Evolutionary conservation across 2,888 invertebrate species (phyloP).

Genomic region (Ptychoptera contaminata): DNA sequence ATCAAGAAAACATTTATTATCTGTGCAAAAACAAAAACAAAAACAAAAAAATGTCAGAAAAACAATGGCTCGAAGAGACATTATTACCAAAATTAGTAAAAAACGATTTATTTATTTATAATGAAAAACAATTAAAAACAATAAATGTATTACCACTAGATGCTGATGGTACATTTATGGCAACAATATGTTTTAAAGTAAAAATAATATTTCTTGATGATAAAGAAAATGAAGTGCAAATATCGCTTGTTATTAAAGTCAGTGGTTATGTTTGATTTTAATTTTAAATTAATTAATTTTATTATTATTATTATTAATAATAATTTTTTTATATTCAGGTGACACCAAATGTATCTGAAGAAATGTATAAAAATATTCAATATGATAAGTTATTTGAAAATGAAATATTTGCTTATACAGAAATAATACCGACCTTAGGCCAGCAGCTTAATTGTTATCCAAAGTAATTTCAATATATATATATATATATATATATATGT

Average conservation of each 20-base stretch:
- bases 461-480: slow-evolving; percentile 10
- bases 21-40: no score
- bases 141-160: not conserved
- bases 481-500: no score
- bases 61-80: not conserved
- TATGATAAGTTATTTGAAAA: slow-evolving; percentile 22
- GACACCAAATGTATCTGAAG: slow-evolving; percentile 20
- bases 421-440: slow-evolving; percentile 19
- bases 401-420: slow-evolving; percentile 22
- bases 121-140: not conserved
- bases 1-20: no score
- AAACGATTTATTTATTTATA: no score
- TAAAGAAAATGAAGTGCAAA: slow-evolving; percentile 2
- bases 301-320: not conserved
- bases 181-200: slow-evolving; percentile 21
- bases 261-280: not conserved
- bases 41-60: not conserved
- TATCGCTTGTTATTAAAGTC: slow-evolving; percentile 22
- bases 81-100: slow-evolving; percentile 1
- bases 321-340: slow-evolving; percentile 15
- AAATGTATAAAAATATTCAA: slow-evolving; percentile 17
- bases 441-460: slow-evolving; percentile 15
- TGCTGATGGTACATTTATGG: slow-evolving; percentile 20
- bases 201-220: slow-evolving; percentile 15
- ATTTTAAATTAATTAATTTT: not conserved